Evolutionary conservation across 1,140 invertebrate genomes (phyloP).

Genomic region (Aphidius gifuensis): DNA sequence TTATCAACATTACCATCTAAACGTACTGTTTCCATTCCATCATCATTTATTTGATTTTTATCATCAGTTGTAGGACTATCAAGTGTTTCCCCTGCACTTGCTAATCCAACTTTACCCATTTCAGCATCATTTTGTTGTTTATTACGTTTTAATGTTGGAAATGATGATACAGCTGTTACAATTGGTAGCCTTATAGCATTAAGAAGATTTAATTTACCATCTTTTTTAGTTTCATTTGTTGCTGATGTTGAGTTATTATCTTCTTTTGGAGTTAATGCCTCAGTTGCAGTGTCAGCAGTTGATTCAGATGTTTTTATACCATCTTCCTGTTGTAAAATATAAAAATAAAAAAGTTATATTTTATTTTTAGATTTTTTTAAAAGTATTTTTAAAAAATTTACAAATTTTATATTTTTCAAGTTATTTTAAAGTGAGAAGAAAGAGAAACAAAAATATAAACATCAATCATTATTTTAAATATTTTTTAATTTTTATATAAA

Average conservation of each 20-base stretch:
- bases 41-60: conserved; percentile 67
- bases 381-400: background rate
- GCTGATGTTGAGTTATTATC: conserved; percentile 53
- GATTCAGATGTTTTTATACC: conserved; percentile 43
- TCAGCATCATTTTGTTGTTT: conserved; percentile 53
- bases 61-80: conserved; percentile 58
- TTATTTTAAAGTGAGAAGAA: no score
- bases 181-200: conserved; percentile 65
- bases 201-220: conserved; percentile 53
- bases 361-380: background rate
- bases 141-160: background rate
- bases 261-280: conserved; percentile 44
- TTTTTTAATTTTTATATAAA: no score
- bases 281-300: conserved; percentile 32
- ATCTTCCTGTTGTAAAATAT: conserved; percentile 44
- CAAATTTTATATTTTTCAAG: conserved; percentile 1
- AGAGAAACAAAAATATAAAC: no score
- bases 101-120: conserved; percentile 62
- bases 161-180: conserved; percentile 52
- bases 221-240: conserved; percentile 52
- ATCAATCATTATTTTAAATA: no score
- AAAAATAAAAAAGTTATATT: conserved; percentile 7
- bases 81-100: conserved; percentile 70
- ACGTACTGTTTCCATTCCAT: conserved; percentile 69
- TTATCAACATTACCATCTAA: conserved; percentile 47